Evolutionary conservation across 2,888 invertebrate species (phyloP).

Genomic region (Stramonita haemastoma): DNA sequence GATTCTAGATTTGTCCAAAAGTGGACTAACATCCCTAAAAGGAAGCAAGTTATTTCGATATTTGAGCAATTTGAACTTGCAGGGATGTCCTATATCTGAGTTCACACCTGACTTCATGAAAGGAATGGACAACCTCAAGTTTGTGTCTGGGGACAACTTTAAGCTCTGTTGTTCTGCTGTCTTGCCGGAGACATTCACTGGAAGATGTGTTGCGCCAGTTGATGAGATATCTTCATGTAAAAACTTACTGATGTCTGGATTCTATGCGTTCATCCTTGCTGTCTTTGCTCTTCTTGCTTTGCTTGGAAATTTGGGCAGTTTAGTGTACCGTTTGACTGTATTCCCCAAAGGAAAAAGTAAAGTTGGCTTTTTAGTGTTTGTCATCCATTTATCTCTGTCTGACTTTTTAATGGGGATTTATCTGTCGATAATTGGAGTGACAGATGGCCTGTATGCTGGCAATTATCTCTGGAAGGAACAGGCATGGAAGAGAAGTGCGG

Average conservation of each 20-base stretch:
- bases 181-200: not conserved
- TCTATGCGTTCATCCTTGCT: not conserved
- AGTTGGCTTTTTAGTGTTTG: not conserved
- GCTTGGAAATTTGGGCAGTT: slow-evolving; percentile 9
- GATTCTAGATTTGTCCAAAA: not conserved
- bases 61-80: not conserved
- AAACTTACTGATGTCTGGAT: not conserved
- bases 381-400: not conserved
- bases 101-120: slow-evolving; percentile 6
- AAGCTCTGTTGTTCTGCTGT: slow-evolving; percentile 1
- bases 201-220: not conserved
- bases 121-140: not conserved
- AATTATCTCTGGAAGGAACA: slow-evolving; percentile 58
- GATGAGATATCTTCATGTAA: slow-evolving; percentile 8
- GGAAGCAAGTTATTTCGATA: not conserved
- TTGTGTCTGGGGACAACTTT: not conserved
- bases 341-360: not conserved
- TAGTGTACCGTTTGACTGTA: slow-evolving; percentile 15
- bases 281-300: not conserved
- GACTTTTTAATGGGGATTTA: slow-evolving; percentile 59
- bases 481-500: slow-evolving; percentile 55
- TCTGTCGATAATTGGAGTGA: slow-evolving; percentile 55
- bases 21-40: not conserved
- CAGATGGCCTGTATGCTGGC: slow-evolving; percentile 56
- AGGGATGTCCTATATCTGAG: slow-evolving; percentile 2